Conservation (phyloP, 2,888 invertebrate genomes). For the Drosophila stalkeri region DNA sequence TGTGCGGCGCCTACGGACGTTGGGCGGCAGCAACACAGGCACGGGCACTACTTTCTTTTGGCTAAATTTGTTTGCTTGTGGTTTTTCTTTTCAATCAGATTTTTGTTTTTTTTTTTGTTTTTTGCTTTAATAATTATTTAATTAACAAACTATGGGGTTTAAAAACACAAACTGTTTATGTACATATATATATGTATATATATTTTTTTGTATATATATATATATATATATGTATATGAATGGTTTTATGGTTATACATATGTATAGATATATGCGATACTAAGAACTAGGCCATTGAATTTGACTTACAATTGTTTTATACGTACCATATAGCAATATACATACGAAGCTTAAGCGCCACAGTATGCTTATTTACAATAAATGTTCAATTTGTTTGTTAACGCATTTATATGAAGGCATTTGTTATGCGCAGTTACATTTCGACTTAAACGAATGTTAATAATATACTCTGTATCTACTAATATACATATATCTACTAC, state of each 20-base stretch:
- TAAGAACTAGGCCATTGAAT: constrained; percentile 42
- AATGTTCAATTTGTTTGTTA: constrained; percentile 61
- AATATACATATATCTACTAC: background rate
- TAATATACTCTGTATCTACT: constrained; percentile 40
- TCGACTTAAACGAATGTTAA: constrained; percentile 37
- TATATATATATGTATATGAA: constrained; percentile 24
- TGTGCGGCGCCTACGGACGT: constrained; percentile 36
- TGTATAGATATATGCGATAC: constrained; percentile 24
- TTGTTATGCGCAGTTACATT: constrained; percentile 64
- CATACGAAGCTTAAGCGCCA: constrained; percentile 35
- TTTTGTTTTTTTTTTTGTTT: no score
- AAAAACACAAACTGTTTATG: constrained; percentile 53
- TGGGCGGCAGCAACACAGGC: constrained; percentile 22
- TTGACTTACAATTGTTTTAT: constrained; percentile 24
- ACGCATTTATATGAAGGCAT: constrained; percentile 70
- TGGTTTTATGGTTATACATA: constrained; percentile 15
- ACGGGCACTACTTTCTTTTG: constrained; percentile 29
- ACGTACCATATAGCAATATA: constrained; percentile 35
- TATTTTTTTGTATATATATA: constrained; percentile 26
- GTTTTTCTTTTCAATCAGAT: constrained; percentile 1
- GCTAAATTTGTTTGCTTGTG: constrained; percentile 11
- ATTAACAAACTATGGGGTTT: constrained; percentile 53
- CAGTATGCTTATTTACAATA: constrained; percentile 61
- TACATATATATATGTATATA: constrained; percentile 27
- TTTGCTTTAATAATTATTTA: constrained; percentile 21